Conservation (phyloP, 2,888 invertebrate genomes). For the Ophion ventricosus region DNA sequence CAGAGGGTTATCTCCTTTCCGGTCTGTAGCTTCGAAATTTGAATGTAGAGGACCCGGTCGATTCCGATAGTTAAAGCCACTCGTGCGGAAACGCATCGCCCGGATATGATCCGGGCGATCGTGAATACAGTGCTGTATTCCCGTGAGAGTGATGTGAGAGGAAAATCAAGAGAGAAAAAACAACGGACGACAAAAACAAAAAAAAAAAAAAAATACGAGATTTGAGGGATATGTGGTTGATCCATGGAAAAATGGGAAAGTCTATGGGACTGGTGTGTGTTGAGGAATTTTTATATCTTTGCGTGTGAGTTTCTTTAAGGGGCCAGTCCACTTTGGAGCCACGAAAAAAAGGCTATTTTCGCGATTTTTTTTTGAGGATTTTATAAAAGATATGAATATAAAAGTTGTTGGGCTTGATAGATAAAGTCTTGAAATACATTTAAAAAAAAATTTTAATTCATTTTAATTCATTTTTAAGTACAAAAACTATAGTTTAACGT, state of each 20-base stretch:
- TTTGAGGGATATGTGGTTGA: neutral
- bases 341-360: too few relatives aligned
- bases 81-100: slow-evolving; percentile 45
- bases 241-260: too few relatives aligned
- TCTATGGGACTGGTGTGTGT: neutral
- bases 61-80: slow-evolving; percentile 53
- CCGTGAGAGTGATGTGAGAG: neutral
- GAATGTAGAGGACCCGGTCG: slow-evolving; percentile 35
- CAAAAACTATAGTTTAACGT: too few relatives aligned
- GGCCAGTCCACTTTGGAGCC: too few relatives aligned
- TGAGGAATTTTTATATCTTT: neutral
- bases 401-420: too few relatives aligned
- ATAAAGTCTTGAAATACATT: too few relatives aligned
- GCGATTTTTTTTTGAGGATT: too few relatives aligned
- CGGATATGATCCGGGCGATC: slow-evolving; percentile 18
- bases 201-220: neutral
- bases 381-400: too few relatives aligned
- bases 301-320: neutral
- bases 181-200: too few relatives aligned
- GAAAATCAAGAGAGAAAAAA: neutral
- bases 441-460: too few relatives aligned
- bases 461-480: too few relatives aligned
- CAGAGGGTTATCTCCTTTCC: slow-evolving; percentile 56
- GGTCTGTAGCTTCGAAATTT: slow-evolving; percentile 46
- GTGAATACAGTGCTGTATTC: slow-evolving; percentile 4